Percentiles rank a stretch among this genome's conserved stretches.
These are phyloP conservation scores for Leucoraja erinaceus DNA, from an alignment of 2,113 vertebrate genomes.

Conservation along the genomic window DNA sequence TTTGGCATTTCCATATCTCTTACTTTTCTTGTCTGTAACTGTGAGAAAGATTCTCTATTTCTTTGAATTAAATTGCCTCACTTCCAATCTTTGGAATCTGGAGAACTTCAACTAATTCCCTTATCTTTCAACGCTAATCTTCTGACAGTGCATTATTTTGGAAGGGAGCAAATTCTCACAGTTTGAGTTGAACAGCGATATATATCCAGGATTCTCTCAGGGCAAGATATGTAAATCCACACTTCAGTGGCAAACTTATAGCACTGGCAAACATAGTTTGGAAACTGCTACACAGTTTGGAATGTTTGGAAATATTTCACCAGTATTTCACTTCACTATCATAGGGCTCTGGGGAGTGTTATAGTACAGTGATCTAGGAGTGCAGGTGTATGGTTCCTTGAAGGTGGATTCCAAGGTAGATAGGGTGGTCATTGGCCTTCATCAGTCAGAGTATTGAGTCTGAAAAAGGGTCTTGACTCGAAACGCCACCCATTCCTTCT, in stretches of 20 bases:
- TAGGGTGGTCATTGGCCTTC: too few relatives aligned
- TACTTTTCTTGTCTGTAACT: background rate
- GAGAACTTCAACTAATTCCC: background rate
- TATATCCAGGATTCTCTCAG: background rate
- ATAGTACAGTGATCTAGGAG: too few relatives aligned
- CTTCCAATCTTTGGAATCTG: background rate
- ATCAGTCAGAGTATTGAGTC: too few relatives aligned
- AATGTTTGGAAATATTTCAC: background rate
- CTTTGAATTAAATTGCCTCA: background rate
- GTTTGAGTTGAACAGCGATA: background rate
- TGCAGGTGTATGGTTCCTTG: too few relatives aligned
- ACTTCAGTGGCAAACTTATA: background rate
- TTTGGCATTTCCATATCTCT: background rate
- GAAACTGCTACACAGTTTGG: background rate
- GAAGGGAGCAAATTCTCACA: background rate
- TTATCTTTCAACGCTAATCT: background rate
- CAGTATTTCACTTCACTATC: background rate
- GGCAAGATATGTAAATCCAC: background rate
- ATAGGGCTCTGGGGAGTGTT: too few relatives aligned
- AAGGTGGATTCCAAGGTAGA: too few relatives aligned
- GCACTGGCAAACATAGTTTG: background rate
- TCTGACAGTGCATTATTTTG: conserved; percentile 1
- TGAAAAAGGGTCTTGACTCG: too few relatives aligned
- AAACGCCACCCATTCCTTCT: too few relatives aligned
- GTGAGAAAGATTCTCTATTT: background rate